Conservation (phyloP, 1,140 invertebrate species). For the Cydia fagiglandana region DNA sequence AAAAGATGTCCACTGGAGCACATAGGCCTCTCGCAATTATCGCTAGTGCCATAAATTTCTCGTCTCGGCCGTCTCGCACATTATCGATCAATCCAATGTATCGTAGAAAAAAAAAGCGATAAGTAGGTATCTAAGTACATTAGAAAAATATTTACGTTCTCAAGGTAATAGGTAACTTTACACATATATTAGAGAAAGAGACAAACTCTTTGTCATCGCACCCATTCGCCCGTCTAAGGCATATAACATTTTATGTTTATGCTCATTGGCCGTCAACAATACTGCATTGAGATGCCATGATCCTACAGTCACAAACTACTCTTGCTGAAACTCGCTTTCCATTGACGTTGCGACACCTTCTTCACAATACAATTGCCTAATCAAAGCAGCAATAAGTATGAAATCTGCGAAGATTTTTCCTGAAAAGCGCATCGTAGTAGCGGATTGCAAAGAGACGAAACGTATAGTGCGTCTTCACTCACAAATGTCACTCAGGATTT, state of each 20-base stretch:
- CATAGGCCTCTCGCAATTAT: no score
- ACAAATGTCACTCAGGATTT: constrained; percentile 77
- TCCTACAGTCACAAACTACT: background rate
- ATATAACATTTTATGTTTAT: constrained; percentile 45
- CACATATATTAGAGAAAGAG: background rate
- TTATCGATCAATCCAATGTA: no score
- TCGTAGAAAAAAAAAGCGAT: no score
- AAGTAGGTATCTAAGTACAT: no score
- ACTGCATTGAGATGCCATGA: background rate
- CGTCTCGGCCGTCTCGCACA: no score
- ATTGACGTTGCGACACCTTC: constrained; percentile 31
- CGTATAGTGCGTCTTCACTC: constrained; percentile 58
- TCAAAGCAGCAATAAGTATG: constrained; percentile 35
- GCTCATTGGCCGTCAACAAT: constrained; percentile 38
- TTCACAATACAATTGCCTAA: constrained; percentile 27
- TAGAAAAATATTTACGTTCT: no score
- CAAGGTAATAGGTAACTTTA: background rate
- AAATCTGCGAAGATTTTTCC: constrained; percentile 53
- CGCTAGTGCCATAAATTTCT: no score
- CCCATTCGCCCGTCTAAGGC: constrained; percentile 37
- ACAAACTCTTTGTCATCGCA: constrained; percentile 11
- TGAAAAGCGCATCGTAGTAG: constrained; percentile 64
- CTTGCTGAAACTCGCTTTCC: constrained; percentile 30
- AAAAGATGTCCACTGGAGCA: no score
- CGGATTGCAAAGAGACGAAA: constrained; percentile 46